Evolutionary conservation across 2,888 invertebrate species (phyloP), one percentile per base, ranked within the genome.

Genomic region (Chymomyza caudatula): DNA sequence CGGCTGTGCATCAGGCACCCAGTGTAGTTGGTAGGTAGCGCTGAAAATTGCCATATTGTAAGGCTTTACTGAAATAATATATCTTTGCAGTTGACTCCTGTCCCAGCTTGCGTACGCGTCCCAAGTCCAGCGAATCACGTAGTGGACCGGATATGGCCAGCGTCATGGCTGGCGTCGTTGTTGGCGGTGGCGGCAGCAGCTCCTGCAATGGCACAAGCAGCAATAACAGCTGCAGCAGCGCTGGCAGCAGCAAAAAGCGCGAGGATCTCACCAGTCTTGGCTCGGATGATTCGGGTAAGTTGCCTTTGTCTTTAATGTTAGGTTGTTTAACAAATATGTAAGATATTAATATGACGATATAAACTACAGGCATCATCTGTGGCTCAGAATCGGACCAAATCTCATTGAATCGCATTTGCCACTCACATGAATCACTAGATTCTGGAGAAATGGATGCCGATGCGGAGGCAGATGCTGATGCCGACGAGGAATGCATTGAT

Each of bases 341-440:
- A 15, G 6, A 15, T 17, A 47, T 20, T 51, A 51, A 51, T 49
- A 6, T 20, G 11, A 8, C 15, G 6, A 57, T 43, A n/a, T n/a
- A 47, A 6, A 47, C 29, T 63, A 1, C 61, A 90, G 90, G 92
- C 71, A 92, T 92, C 70, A 91, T 92, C 75, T 92, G 92, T 82
- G 91, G 92, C 70, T 92, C 91, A 22, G 91, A 91, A 69, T 89
- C 90, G 15, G 91, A 91, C 76, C 91, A 91, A 77, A 85, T 89
- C 23, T 90, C 91, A 19, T 69, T 91, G 64, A 91, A 88, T 78
- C 90, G 90, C 65, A 90, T 90, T 29, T 88, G 90, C 15, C 92
- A 94, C 82, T 95, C 95, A 72, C 92, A 94, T 78, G 95, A 95
- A 88, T 95, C 95, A 77, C 91, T 95, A 59, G 95, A 95, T 88